These are phyloP conservation scores for Allophyes oxyacanthae DNA, from an alignment of 2,888 invertebrate species.

Conservation along the genomic window DNA sequence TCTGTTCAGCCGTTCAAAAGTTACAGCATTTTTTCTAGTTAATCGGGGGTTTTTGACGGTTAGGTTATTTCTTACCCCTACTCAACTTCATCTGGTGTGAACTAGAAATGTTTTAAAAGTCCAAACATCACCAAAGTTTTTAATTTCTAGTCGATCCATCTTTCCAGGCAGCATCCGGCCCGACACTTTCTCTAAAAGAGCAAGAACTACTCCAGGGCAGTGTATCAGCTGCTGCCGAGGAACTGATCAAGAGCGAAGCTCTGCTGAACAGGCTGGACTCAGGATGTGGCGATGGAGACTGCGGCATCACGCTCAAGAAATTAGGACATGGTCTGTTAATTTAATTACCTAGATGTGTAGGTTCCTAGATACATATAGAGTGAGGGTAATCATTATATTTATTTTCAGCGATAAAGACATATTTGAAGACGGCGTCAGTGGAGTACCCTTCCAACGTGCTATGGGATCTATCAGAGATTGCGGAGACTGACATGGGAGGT, in stretches of 20 bases:
- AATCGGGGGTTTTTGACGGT: too few relatives aligned
- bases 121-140: too few relatives aligned
- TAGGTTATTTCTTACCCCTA: too few relatives aligned
- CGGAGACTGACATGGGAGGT: slow-evolving; percentile 93
- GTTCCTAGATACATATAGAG: too few relatives aligned
- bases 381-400: too few relatives aligned
- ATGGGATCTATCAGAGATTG: slow-evolving; percentile 88
- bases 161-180: slow-evolving; percentile 69
- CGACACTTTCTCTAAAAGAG: slow-evolving; percentile 63
- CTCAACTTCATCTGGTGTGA: too few relatives aligned
- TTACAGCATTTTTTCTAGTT: too few relatives aligned
- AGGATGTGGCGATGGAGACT: slow-evolving; percentile 93
- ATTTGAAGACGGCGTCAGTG: slow-evolving; percentile 69
- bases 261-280: slow-evolving; percentile 91
- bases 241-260: slow-evolving; percentile 89
- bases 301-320: slow-evolving; percentile 91
- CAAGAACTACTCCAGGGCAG: slow-evolving; percentile 74
- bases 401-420: slow-evolving; percentile 70
- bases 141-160: too few relatives aligned
- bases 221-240: slow-evolving; percentile 81
- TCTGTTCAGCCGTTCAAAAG: too few relatives aligned
- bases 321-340: slow-evolving; percentile 88
- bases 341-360: too few relatives aligned
- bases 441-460: slow-evolving; percentile 81
- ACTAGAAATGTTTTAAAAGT: too few relatives aligned